Conservation (phyloP, 1,140 invertebrate genomes). For the Stenopsyche tienmushanensis region DNA sequence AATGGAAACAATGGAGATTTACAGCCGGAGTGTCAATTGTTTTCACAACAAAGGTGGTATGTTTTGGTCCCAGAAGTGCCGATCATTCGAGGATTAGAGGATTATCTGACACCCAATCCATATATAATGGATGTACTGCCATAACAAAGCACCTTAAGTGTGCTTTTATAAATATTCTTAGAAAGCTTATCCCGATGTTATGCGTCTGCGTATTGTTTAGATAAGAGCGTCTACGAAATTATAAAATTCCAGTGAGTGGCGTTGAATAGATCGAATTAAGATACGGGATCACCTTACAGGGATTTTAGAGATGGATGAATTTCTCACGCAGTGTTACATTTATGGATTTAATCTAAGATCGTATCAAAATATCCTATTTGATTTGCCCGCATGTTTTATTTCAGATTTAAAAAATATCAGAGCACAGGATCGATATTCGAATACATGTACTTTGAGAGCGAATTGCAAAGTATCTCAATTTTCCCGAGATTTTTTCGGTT, state of each 20-base stretch:
- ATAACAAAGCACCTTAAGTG: conserved; percentile 1
- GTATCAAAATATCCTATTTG: too few relatives aligned
- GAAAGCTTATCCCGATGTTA: conserved; percentile 1
- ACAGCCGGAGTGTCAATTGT: conserved; percentile 29
- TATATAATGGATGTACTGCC: neutral
- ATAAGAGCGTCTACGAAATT: neutral
- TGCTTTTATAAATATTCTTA: conserved; percentile 3
- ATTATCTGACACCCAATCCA: conserved; percentile 27
- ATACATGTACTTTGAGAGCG: neutral
- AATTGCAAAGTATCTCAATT: conserved; percentile 24
- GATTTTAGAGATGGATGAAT: too few relatives aligned
- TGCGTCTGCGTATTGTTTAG: too few relatives aligned
- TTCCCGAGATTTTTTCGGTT: conserved; percentile 14
- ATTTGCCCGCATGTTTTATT: neutral
- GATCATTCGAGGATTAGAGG: conserved; percentile 27
- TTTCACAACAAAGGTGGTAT: conserved; percentile 36
- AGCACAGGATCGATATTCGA: neutral
- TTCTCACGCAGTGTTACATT: too few relatives aligned
- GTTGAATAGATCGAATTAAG: too few relatives aligned
- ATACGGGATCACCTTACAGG: too few relatives aligned
- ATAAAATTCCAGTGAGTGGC: too few relatives aligned
- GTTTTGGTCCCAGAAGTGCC: conserved; percentile 32
- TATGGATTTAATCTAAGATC: too few relatives aligned
- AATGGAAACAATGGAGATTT: neutral
- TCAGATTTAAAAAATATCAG: neutral